Percentiles rank a stretch among this genome's conserved stretches.
Evolutionary conservation across 2,797 vertebrate species (phyloP).

Genomic region (Zalophus californianus): DNA sequence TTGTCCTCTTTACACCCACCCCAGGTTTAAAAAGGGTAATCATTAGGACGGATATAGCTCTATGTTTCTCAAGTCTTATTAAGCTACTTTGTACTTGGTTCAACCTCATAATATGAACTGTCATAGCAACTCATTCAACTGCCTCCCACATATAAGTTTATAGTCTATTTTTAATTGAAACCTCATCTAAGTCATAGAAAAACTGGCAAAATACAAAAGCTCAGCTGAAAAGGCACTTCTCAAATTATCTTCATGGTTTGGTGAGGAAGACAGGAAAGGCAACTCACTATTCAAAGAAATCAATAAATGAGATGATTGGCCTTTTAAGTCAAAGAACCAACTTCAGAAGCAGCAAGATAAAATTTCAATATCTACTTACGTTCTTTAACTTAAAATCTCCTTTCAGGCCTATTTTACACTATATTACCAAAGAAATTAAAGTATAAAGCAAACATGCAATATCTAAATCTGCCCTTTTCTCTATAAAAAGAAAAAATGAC

Average conservation of each 20-base stretch:
- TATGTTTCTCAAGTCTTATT: constrained; percentile 62
- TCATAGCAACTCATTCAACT: constrained; percentile 79
- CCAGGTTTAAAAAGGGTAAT: not conserved
- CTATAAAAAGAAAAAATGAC: constrained; percentile 42
- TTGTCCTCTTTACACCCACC: not conserved
- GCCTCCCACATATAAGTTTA: constrained; percentile 72
- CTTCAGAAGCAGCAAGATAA: constrained; percentile 18
- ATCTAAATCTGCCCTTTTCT: constrained; percentile 42
- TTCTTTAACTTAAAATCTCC: not conserved
- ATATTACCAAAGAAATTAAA: constrained; percentile 53
- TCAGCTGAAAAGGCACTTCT: constrained; percentile 71
- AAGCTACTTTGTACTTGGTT: constrained; percentile 67
- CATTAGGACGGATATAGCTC: constrained; percentile 36
- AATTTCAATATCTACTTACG: constrained; percentile 8
- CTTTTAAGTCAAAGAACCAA: constrained; percentile 42
- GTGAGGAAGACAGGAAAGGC: constrained; percentile 64
- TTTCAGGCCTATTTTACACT: constrained; percentile 36
- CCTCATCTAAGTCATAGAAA: constrained; percentile 72
- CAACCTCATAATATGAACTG: constrained; percentile 73
- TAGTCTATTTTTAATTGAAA: constrained; percentile 82
- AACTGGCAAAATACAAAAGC: constrained; percentile 68
- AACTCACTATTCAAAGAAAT: constrained; percentile 79
- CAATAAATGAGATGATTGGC: not conserved
- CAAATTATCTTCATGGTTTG: constrained; percentile 72
- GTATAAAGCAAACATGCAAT: constrained; percentile 43